These are phyloP conservation scores for Nannoperca obscura DNA, from an alignment of 2,797 vertebrate genomes.

Conservation along the genomic window DNA sequence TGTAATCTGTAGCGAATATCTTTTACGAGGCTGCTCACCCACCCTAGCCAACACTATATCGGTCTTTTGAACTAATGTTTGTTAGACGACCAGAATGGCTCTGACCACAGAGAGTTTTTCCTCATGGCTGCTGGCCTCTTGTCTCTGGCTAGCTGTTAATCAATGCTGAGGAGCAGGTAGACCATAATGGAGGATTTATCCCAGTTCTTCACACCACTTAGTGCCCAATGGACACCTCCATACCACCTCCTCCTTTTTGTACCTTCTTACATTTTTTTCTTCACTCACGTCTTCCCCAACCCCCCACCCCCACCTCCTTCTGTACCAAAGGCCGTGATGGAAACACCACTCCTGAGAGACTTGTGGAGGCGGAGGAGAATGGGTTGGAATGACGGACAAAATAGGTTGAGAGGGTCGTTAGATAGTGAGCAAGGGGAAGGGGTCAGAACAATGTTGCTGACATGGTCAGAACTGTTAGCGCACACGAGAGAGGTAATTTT, in stretches of 20 bases:
- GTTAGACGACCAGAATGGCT: background rate
- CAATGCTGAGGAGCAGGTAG: constrained; percentile 71
- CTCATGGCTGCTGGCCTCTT: constrained; percentile 28
- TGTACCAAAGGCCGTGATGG: constrained; percentile 68
- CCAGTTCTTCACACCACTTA: constrained; percentile 80
- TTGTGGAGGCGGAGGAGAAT: constrained; percentile 69
- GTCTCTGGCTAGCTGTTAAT: constrained; percentile 73
- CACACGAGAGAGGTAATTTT: constrained; percentile 59
- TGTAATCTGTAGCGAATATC: background rate
- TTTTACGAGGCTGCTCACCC: constrained; percentile 1
- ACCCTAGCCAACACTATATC: background rate
- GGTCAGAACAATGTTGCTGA: constrained; percentile 74
- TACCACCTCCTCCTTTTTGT: constrained; percentile 32
- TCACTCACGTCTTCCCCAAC: background rate
- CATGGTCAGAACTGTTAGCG: constrained; percentile 66
- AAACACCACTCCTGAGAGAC: constrained; percentile 78
- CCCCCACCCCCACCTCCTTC: constrained; percentile 6
- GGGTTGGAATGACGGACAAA: constrained; percentile 70
- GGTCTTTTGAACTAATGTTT: constrained; percentile 36
- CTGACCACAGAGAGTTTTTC: constrained; percentile 28
- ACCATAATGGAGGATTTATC: constrained; percentile 80
- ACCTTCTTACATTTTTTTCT: constrained; percentile 42
- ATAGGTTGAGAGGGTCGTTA: constrained; percentile 74
- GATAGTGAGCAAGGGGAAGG: constrained; percentile 64
- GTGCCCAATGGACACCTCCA: constrained; percentile 66